Evolutionary conservation across 1,140 invertebrate species (phyloP), one percentile per base, ranked within the genome.

Genomic region (Diprion similis): DNA sequence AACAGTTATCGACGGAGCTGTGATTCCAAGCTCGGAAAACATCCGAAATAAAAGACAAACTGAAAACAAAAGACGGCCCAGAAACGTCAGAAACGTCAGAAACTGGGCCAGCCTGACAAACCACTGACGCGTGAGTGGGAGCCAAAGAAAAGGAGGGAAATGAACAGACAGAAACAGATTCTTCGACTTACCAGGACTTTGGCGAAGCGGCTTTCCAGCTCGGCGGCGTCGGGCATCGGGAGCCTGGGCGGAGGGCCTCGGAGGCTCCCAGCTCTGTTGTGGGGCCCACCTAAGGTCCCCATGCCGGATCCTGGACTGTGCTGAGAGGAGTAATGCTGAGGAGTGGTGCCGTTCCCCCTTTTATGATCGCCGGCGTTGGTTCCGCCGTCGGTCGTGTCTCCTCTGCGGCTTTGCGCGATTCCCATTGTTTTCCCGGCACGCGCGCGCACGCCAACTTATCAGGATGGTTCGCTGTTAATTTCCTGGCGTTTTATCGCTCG

Each of bases 141-240:
- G 2, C 24, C 66, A 10, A 9, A 51, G 45, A 72, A 72, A 47
- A 37, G 59, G 71, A 72, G 51, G 68, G 47, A 65, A 18, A 15
- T 10, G 17, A 24, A 66, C 48, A 11, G 70, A 64, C 48, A 67
- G n/a, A n/a, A n/a, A n/a, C n/a, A n/a, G n/a, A n/a, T n/a, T n/a
- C n/a, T n/a, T n/a, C n/a, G 76, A 91, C 95, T 95, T 88, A 98
- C 97, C 92, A 98, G 89, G 82, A 98, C 96, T 95, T 97, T 97
- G 77, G 96, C 96, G 88, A 98, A 98, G 78, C 96, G 90, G 80
- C 93, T 93, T 86, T 98, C 97, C 87, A 98, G 90, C 87, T 98
- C 97, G 78, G 90, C 91, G 59, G 94, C 89, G 81, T 97, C 96
- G 67, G 95, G 97, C 94, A 97, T 96, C 45, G 96, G 95, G 79